Conservation (phyloP, 2,113 vertebrate species). For the Potamarius usumacintae region DNA sequence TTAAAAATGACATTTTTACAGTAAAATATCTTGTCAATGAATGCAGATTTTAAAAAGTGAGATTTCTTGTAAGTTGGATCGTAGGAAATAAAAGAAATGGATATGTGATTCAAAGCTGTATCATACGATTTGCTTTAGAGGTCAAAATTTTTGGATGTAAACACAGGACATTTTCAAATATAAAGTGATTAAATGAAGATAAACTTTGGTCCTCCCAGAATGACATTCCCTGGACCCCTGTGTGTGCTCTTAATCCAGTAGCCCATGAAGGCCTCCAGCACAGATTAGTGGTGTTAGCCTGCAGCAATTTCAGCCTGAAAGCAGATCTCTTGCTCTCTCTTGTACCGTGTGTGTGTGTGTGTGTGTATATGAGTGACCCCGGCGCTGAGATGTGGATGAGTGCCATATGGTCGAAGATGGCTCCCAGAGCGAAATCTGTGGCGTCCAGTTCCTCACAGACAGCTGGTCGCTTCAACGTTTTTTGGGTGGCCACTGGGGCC, state of each 20-base stretch:
- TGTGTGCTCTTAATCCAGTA: conserved; percentile 62
- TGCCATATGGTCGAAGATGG: conserved; percentile 65
- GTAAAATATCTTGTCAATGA: neutral
- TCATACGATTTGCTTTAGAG: neutral
- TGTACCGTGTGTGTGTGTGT: conserved; percentile 13
- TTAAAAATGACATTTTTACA: neutral
- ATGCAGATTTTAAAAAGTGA: neutral
- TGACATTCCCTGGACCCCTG: conserved; percentile 33
- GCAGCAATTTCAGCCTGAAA: conserved; percentile 59
- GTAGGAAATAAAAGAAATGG: neutral
- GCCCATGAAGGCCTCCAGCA: conserved; percentile 51
- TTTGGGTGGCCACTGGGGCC: conserved; percentile 45
- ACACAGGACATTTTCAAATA: neutral
- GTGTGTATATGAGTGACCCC: conserved; percentile 59
- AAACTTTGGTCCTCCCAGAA: neutral
- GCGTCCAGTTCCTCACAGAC: conserved; percentile 69
- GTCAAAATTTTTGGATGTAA: neutral
- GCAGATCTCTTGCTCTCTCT: conserved; percentile 63
- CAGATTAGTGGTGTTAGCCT: conserved; percentile 59
- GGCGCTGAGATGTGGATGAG: conserved; percentile 63
- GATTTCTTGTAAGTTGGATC: neutral
- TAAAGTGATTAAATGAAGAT: neutral
- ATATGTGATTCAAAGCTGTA: neutral
- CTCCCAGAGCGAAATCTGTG: conserved; percentile 45
- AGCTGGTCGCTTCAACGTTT: conserved; percentile 62